These are phyloP conservation scores for Pheucticus melanocephalus DNA, from an alignment of 2,113 vertebrate species.

Conservation along the genomic window DNA sequence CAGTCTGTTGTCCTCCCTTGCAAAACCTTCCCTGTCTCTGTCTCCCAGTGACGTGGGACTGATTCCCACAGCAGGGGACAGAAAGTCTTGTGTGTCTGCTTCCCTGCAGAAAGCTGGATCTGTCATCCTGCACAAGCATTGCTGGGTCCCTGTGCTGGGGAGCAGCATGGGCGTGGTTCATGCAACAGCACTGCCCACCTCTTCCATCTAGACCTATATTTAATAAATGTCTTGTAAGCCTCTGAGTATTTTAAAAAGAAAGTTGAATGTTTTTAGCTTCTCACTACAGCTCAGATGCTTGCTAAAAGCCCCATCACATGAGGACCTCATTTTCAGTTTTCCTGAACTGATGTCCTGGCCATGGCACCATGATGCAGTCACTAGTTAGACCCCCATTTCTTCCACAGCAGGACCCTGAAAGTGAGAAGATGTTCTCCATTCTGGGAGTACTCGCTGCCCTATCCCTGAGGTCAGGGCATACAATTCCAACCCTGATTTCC, in stretches of 20 bases:
- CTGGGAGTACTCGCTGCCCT: background rate
- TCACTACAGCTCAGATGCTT: background rate
- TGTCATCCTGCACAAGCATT: accelerated
- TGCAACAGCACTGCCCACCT: background rate
- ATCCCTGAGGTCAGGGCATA: background rate
- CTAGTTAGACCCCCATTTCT: background rate
- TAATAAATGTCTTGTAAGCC: background rate
- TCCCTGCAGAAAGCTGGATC: background rate
- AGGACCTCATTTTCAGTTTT: background rate
- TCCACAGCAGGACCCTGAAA: background rate
- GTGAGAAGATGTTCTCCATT: background rate
- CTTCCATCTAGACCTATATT: background rate
- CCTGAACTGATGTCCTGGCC: background rate
- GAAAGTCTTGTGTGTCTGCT: accelerated
- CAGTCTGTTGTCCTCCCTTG: background rate
- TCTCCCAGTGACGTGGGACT: background rate
- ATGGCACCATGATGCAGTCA: background rate
- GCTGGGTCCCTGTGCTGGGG: background rate
- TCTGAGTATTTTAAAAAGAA: background rate
- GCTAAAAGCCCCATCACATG: background rate
- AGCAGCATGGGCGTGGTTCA: background rate
- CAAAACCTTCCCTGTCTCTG: background rate
- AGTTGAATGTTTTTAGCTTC: background rate
- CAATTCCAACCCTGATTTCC: background rate
- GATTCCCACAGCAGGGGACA: background rate